A percentile compares a stretch with the other conserved stretches of the same genome.
Conservation (phyloP, 2,113 vertebrate species). For the Syngnathus scovelli region DNA sequence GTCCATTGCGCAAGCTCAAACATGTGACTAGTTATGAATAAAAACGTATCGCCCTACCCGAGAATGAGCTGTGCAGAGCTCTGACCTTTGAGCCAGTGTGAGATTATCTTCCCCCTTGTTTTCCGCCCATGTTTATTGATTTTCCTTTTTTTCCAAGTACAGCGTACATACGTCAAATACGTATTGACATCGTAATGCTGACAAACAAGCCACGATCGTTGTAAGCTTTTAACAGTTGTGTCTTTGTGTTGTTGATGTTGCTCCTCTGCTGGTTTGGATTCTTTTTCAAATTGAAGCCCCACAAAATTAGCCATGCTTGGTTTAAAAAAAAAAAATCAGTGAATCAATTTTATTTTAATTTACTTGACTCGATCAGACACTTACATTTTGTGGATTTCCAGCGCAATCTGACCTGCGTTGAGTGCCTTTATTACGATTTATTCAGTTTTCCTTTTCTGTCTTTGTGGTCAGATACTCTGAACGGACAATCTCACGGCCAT, state of each 20-base stretch:
- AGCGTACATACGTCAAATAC: slow-evolving; percentile 12
- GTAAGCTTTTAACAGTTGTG: slow-evolving; percentile 16
- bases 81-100: slow-evolving; percentile 43
- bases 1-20: slow-evolving; percentile 20
- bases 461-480: slow-evolving; percentile 60
- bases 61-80: slow-evolving; percentile 16
- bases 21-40: slow-evolving; percentile 24
- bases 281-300: slow-evolving; percentile 45
- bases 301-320: slow-evolving; percentile 31
- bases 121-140: slow-evolving; percentile 23
- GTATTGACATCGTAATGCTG: not conserved
- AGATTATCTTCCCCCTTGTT: slow-evolving; percentile 35
- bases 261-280: slow-evolving; percentile 40
- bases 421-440: not conserved
- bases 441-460: not conserved
- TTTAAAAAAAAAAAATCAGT: slow-evolving; percentile 30
- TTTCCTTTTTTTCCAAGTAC: slow-evolving; percentile 24
- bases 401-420: too few species aligned
- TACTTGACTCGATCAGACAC: too few species aligned
- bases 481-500: slow-evolving; percentile 40
- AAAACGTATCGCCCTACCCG: slow-evolving; percentile 40
- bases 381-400: too few species aligned
- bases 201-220: not conserved
- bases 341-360: too few species aligned
- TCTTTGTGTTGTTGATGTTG: slow-evolving; percentile 18